Base-by-base conservation (phyloP, 2,113 vertebrate species). In the Cygnus atratus region DNA sequence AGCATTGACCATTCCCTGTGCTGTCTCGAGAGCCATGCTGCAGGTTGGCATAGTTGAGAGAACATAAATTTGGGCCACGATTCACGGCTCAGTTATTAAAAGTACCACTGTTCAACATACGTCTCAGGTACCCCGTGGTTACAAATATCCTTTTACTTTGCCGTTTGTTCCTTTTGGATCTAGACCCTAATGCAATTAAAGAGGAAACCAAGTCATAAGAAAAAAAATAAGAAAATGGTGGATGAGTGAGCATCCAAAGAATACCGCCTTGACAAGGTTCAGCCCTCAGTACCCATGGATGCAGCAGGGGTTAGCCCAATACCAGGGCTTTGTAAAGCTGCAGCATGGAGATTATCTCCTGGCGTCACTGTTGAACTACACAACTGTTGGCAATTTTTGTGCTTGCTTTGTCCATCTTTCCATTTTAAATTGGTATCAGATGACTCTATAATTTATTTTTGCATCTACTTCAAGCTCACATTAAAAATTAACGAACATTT, bases 371-470 rank as follows among this genome's bases (percentile, higher is more conserved):
- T 16, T 91, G 77, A 93, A 82, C 77, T 92, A 50, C 75, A 79
- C 62, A 92, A 46, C 90, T 94, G 93, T n/a, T 43, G 71, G n/a
- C 82, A 74, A 87, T 86, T 86, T 43, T 59, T 46, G 46, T 43
- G 7, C 61, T 94, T 87, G n/a, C 43, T 95, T 80, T 94, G 72
- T 84, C 62, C 63, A 46, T 83, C 37, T 96, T 88, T 91, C 44
- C 71, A 73, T 87, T 88, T 93, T 79, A 43, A 90, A 82, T 44
- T 76, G 19, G 62, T 26, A 66, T 74, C 88, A 83, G 59, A 46
- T 89, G 41, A 70, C 43, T 78, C 29, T 54, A 2, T 85, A 50
- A 68, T 92, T 75, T 89, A 55, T 77, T 91, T 91, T 80, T 83
- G n/a, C 25, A 26, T 90, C 73, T 78, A 31, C 17, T 85, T 88